Base-by-base conservation (phyloP, 2,113 vertebrate genomes). In the Hiodon tergisus region DNA sequence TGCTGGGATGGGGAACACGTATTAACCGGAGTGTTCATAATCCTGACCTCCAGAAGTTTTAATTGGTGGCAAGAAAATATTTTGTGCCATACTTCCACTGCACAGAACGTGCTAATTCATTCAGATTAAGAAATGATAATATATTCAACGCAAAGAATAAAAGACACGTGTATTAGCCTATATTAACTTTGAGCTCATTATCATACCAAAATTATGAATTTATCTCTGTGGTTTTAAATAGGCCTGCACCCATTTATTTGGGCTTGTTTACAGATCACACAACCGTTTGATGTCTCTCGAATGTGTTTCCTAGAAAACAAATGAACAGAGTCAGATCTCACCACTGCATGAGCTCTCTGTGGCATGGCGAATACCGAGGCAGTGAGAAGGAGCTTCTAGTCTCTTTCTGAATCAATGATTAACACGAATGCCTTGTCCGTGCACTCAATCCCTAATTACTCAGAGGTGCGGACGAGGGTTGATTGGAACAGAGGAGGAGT, bases 221-320 rank as follows among this genome's bases (percentile, higher is more conserved):
- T 87, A 87, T 89, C 88, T 86, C 67, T 71, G 71, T 80, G 72
- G 71, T 80, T 68, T 78, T 86, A 89, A 88, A 85, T 81, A 67
- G 77, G 78, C 79, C 79, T 85, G 83, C 68, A 81, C 71, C 71
- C 72, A 50, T 78, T 84, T 51, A n/a, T 77, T 16, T 78, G 83
- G 84, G 76, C 81, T 83, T 89, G 83, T 87, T 88, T 85, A 85
- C 82, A 87, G 85, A 87, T 86, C 84, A 85, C 77, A 80, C 84
- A 86, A 31, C 78, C 78, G 80, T 90, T 90, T 92, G 89, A 91
- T 90, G 81, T 83, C 67, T 75, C 81, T 85, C 55, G 86, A 86
- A 88, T 81, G 74, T 63, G 81, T 85, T 31, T 88, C 82, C 85
- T 86, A 84, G 86, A 87, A 90, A 90, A 90, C 87, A 89, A 90